Evolutionary conservation across 2,888 invertebrate genomes (phyloP), one percentile per base, ranked within the genome.

Genomic region (Lamproptera curius): DNA sequence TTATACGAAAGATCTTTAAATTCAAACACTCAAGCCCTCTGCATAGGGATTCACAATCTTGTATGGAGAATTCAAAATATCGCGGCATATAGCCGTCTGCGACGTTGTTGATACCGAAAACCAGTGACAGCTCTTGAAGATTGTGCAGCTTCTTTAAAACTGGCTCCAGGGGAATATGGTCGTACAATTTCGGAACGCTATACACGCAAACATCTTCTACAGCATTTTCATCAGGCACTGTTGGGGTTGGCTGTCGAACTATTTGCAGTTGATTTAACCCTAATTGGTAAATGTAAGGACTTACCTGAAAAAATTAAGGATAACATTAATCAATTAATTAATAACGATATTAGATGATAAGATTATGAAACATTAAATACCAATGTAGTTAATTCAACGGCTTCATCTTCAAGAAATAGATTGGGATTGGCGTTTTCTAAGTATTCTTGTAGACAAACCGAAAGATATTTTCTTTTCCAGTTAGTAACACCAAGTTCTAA

Each of bases 381-480:
- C 76, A 88, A 54, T 51, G 57, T 26, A 14, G 88, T 67, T 8
- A 88, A 66, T 53, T 76, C 77, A 2, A 71, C 61, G 17, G 86
- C 85, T 17, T 83, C 76, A 4, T 81, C 77, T 61, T 78, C 81
- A 50, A 76, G 67, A 57, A 84, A 88, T 28, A 84, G 69, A 51
- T 87, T 81, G 14, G 87, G 85, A 40, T 82, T 82, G 1, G 67
- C 68, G 42, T 67, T 73, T 59, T 88, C 87, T 46, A 88, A 65
- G 39, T 82, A 86, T 51, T 87, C 83, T 62, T 85, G 86, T 8
- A 88, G 67, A 51, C 73, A 78, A 2, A 77, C 71, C 0, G 85
- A 84, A 51, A 87, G 59, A 65, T 79, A 91, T 58, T 89, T 84
- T 10, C 91, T 88, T 68, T 91, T 85, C 92, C 92, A 93, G 71